phyloP scores from a whole-genome alignment of 30 jellyfish, hydroid and myxozoan species.

The Aurelia sp. region DNA sequence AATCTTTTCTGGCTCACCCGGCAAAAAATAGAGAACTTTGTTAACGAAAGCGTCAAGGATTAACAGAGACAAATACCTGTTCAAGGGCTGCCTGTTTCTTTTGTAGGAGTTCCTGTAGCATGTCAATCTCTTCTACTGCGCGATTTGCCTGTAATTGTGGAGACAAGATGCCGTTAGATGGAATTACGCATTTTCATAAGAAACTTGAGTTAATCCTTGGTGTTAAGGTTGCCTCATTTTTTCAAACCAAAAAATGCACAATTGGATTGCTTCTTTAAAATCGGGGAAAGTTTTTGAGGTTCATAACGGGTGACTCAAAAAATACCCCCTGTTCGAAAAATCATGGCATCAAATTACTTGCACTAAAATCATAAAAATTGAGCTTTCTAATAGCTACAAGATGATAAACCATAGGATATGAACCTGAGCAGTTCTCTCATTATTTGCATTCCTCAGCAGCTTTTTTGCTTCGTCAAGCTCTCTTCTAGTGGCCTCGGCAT shows the following conservation, averaged over 20 bases:
- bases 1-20: no score
- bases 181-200: no score
- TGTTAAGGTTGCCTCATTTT: no score
- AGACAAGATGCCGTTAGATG: not conserved
- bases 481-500: slow-evolving; percentile 20
- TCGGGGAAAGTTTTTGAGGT: no score
- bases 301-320: no score
- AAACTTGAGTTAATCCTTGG: no score
- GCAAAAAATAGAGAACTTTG: no score
- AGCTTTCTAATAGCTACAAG: not conserved
- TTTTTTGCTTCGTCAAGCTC: slow-evolving; percentile 32
- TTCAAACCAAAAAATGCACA: not conserved
- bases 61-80: not conserved
- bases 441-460: slow-evolving; percentile 17
- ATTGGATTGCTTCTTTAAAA: no score
- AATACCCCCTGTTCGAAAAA: no score
- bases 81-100: not conserved
- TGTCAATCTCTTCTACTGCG: not conserved
- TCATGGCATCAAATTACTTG: no score
- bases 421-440: slow-evolving; percentile 32
- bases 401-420: not conserved
- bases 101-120: not conserved
- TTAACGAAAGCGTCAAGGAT: no score
- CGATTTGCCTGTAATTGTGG: not conserved
- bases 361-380: no score